phyloP scores from a whole-genome alignment of 2,797 vertebrate genomes.

The Xiphophorus birchmanni region DNA sequence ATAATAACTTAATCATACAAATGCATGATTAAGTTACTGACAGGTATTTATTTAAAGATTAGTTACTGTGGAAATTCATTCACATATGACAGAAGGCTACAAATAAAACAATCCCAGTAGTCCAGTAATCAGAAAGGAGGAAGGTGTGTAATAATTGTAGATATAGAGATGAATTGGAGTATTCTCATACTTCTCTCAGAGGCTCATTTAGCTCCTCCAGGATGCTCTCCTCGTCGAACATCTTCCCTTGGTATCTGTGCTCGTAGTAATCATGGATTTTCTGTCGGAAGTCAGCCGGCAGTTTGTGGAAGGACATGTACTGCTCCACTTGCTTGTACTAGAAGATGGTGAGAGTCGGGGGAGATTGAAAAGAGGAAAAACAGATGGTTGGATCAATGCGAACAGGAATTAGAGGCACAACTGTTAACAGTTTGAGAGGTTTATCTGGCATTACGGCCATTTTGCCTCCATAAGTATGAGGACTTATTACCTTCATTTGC shows the following conservation, averaged over 20 bases:
- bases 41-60: neutral
- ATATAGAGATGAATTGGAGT: neutral
- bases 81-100: neutral
- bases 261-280: constrained; percentile 98
- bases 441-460: neutral
- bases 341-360: constrained; percentile 12
- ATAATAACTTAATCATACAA: too few species aligned
- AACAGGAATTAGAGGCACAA: constrained; percentile 7
- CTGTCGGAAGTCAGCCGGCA: constrained; percentile 95
- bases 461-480: neutral
- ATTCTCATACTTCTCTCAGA: constrained; percentile 86
- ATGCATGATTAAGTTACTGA: neutral
- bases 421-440: neutral
- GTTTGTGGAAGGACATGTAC: constrained; percentile 99
- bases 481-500: neutral
- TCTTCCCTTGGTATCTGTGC: constrained; percentile 98
- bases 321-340: constrained; percentile 99
- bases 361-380: constrained; percentile 9
- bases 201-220: constrained; percentile 96
- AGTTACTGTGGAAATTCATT: neutral
- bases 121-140: neutral
- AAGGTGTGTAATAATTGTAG: constrained; percentile 6
- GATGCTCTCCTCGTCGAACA: constrained; percentile 99
- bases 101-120: neutral
- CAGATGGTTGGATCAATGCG: constrained; percentile 9